Base-by-base conservation (phyloP, 2,113 vertebrate genomes). In the Pollachius pollachius region DNA sequence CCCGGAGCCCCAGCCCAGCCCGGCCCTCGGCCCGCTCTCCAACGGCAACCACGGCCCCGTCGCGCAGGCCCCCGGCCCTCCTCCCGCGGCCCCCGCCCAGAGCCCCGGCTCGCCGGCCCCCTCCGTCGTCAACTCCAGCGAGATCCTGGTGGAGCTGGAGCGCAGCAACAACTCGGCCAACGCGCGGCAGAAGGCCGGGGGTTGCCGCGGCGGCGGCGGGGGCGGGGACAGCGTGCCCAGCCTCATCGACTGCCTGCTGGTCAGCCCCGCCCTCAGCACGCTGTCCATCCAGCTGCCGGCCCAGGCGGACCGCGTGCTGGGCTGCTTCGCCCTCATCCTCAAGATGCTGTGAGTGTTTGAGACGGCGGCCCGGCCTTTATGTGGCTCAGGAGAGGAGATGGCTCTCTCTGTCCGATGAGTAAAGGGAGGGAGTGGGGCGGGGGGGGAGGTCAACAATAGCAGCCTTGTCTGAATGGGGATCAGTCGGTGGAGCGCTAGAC, bases 231-330 rank as follows among this genome's bases (percentile, higher is more conserved):
- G 95, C 0, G 97, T 99, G 84, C 97, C 96, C 84, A 99, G 97
- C 92, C 94, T 99, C 69, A 99, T 99, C 34, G 97, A 99, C 92
- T 98, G 97, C 84, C 92, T 99, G 84, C 92, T 98, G 93, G 97
- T 99, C 92, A 98, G 96, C 89, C 97, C 97, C 0, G 94, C 95
- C 19, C 94, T 95, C 88, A 98, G 93, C 89, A 94, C 94, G 69
- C 93, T 99, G 85, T 98, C 95, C 93, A 99, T 99, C 65, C 97
- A 99, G 90, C 95, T 99, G 75, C 96, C 96, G 0, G 93, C 95
- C 4, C 96, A 98, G 86, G 97, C 96, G 0, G 97, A 98, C 89
- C 93, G 96, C 17, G 96, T 98, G 15, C 95, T 99, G 17, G 94
- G 94, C 86, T 99, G 97, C 92, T 98, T 96, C 0, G 97, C 97